phyloP scores from a whole-genome alignment of 2,888 invertebrate genomes.

The Cremastobaeus sp. region DNA sequence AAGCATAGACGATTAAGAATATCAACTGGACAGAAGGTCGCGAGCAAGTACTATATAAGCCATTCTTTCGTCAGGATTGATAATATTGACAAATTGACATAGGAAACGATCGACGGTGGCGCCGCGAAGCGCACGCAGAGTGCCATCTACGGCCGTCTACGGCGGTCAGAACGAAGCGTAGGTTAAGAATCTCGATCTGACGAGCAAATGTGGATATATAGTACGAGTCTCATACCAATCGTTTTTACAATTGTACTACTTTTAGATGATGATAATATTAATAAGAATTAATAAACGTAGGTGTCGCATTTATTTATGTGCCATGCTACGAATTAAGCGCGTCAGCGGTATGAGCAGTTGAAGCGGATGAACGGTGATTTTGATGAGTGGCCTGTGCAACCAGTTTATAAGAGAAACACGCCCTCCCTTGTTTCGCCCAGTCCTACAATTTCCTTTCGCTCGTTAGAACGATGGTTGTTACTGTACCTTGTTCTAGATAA shows the following conservation, averaged over 20 bases:
- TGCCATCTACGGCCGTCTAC: constrained; percentile 30
- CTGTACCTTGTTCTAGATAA: constrained; percentile 19
- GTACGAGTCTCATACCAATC: constrained; percentile 72
- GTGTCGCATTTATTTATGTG: constrained; percentile 73
- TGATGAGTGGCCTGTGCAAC: constrained; percentile 42
- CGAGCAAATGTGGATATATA: constrained; percentile 59
- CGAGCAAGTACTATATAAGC: constrained; percentile 66
- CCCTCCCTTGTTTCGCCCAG: neutral
- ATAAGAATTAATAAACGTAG: constrained; percentile 68
- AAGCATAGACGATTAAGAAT: constrained; percentile 68
- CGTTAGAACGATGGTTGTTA: constrained; percentile 2
- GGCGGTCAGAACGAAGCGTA: constrained; percentile 37
- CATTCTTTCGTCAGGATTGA: constrained; percentile 45
- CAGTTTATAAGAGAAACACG: constrained; percentile 14
- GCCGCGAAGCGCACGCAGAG: constrained; percentile 14
- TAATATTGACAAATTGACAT: too few species aligned
- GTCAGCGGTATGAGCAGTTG: constrained; percentile 53
- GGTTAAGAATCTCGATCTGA: constrained; percentile 48
- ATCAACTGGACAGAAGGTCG: constrained; percentile 73
- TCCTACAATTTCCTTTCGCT: neutral
- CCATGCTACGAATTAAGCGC: constrained; percentile 65
- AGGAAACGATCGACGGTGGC: constrained; percentile 40
- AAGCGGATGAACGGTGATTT: constrained; percentile 39
- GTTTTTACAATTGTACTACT: constrained; percentile 76
- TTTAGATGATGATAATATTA: constrained; percentile 70